A percentile compares a stretch with the other conserved stretches of the same genome.
These are phyloP conservation scores for Acronicta leporina DNA, from an alignment of 2,888 invertebrate genomes.

Conservation along the genomic window DNA sequence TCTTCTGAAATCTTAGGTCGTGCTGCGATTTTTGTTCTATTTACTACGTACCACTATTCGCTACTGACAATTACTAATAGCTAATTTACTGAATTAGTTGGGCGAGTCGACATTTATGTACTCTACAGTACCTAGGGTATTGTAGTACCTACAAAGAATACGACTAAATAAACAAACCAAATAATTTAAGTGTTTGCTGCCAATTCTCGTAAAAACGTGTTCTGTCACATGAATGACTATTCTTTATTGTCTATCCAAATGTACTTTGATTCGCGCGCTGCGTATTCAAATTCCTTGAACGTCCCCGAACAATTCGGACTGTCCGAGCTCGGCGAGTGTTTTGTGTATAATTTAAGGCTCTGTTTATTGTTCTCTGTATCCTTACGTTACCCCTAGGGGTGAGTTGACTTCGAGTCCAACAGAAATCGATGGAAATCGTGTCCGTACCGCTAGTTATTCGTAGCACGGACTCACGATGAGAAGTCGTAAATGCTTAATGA, in stretches of 20 bases:
- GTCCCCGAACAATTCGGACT: slow-evolving; percentile 37
- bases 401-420: slow-evolving; percentile 8
- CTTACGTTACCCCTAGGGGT: slow-evolving; percentile 16
- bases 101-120: too few species aligned
- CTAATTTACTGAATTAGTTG: too few species aligned
- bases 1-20: too few species aligned
- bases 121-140: too few species aligned
- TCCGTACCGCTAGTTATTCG: slow-evolving; percentile 1
- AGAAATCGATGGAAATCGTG: slow-evolving; percentile 33
- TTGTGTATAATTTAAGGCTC: slow-evolving; percentile 41
- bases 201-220: slow-evolving; percentile 37
- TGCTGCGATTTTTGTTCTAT: too few species aligned
- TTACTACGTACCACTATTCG: too few species aligned
- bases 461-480: background rate
- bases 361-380: slow-evolving; percentile 38
- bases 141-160: too few species aligned
- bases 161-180: slow-evolving; percentile 36
- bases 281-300: slow-evolving; percentile 38
- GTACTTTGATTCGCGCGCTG: slow-evolving; percentile 51
- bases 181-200: slow-evolving; percentile 33
- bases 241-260: slow-evolving; percentile 52
- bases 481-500: slow-evolving; percentile 9
- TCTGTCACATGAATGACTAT: slow-evolving; percentile 48
- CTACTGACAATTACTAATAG: too few species aligned
- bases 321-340: slow-evolving; percentile 33